Conservation (phyloP, 2,888 invertebrate genomes). For the Apamea crenata region DNA sequence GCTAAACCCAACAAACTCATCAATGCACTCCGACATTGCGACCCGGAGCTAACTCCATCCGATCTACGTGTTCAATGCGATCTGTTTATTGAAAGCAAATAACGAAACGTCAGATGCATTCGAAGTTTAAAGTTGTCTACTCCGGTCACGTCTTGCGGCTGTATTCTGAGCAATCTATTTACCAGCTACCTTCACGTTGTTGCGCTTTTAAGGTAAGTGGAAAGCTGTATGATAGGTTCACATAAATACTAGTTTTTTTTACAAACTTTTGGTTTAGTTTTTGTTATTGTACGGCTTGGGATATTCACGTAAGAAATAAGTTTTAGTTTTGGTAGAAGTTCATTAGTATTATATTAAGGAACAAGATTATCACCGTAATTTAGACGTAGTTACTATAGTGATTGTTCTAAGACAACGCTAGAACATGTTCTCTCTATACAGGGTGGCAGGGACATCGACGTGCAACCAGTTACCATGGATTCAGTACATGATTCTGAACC, state of each 20-base stretch:
- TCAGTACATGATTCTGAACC: no score
- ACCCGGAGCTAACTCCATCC: slow-evolving; percentile 22
- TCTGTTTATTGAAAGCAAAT: slow-evolving; percentile 64
- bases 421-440: no score
- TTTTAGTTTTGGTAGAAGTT: no score
- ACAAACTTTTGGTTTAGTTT: not conserved
- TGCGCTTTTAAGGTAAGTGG: slow-evolving; percentile 42
- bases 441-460: no score
- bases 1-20: slow-evolving; percentile 26
- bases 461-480: no score
- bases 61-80: slow-evolving; percentile 29
- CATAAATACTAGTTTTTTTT: no score
- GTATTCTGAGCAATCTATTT: slow-evolving; percentile 55
- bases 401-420: no score
- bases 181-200: slow-evolving; percentile 22
- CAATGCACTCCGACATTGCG: slow-evolving; percentile 14
- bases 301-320: no score
- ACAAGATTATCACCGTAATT: no score
- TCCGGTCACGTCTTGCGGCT: slow-evolving; percentile 50
- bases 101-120: slow-evolving; percentile 60
- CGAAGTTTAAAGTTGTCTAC: slow-evolving; percentile 49
- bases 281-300: no score
- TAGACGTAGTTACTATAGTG: no score
- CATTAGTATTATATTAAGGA: no score
- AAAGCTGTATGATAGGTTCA: not conserved